A percentile compares a stretch with the other conserved stretches of the same genome.
Conservation (phyloP, 2,888 invertebrate species). For the Adelognathus sp. region DNA sequence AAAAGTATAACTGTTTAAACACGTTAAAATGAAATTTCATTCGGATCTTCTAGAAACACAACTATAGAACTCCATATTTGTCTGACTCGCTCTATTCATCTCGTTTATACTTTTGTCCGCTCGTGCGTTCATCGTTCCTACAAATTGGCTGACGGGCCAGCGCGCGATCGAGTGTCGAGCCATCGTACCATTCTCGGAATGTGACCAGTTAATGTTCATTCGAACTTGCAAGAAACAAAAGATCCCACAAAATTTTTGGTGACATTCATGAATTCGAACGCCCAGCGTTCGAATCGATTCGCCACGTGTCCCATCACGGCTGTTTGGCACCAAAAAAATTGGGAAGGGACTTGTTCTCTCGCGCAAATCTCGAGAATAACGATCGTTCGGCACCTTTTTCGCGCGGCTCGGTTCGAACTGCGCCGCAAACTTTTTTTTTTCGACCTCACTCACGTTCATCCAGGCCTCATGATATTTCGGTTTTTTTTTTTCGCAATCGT, state of each 20-base stretch:
- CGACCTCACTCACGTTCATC: not conserved
- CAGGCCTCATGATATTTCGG: conserved; percentile 13
- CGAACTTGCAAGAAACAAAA: not conserved
- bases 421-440: not conserved
- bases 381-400: not conserved
- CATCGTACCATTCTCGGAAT: not conserved
- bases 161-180: not conserved
- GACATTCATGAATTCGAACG: conserved; percentile 55
- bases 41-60: not conserved
- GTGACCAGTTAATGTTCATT: not conserved
- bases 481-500: conserved; percentile 10
- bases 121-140: conserved; percentile 74
- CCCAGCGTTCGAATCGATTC: conserved; percentile 65
- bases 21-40: not conserved
- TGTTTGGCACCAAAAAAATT: not conserved
- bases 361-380: conserved; percentile 16
- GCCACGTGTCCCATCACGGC: conserved; percentile 33
- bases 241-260: not conserved
- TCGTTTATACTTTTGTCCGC: conserved; percentile 64
- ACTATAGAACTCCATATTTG: conserved; percentile 1
- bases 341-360: not conserved
- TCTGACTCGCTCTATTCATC: conserved; percentile 2
- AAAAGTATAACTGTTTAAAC: not conserved
- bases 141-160: conserved; percentile 75
- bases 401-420: conserved; percentile 13